Conservation (phyloP, 1,140 invertebrate genomes). For the Drosophila grimshawi region DNA sequence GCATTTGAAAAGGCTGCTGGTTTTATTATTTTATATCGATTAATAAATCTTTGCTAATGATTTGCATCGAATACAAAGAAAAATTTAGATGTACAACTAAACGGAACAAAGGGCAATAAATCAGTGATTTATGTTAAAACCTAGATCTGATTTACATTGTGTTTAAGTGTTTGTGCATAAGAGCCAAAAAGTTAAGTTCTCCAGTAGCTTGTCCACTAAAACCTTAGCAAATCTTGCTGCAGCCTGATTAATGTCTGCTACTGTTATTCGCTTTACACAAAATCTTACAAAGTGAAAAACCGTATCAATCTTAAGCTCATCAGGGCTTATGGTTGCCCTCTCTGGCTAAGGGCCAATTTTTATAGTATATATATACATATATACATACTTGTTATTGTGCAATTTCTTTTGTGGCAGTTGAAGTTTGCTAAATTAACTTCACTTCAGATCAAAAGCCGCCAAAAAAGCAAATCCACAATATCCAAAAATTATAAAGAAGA, state of each 20-base stretch:
- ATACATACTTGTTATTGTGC: constrained; percentile 50
- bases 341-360: constrained; percentile 17
- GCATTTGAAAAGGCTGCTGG: constrained; percentile 32
- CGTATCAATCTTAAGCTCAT: constrained; percentile 35
- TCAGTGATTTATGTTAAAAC: neutral
- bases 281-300: constrained; percentile 26
- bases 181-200: neutral
- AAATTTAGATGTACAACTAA: constrained; percentile 20
- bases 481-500: constrained; percentile 16
- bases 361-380: constrained; percentile 25
- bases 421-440: constrained; percentile 74
- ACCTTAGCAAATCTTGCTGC: neutral
- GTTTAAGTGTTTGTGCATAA: constrained; percentile 10
- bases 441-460: constrained; percentile 73
- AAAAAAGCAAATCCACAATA: constrained; percentile 50
- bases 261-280: constrained; percentile 8
- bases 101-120: constrained; percentile 10
- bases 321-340: constrained; percentile 21
- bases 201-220: constrained; percentile 10
- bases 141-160: neutral
- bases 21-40: constrained; percentile 26
- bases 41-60: constrained; percentile 29
- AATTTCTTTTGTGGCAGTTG: constrained; percentile 63
- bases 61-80: constrained; percentile 10
- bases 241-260: constrained; percentile 16